Percentiles rank a stretch among this genome's conserved stretches.
phyloP scores from a whole-genome alignment of 1,140 invertebrate genomes.

The Sarcophaga peregrina region DNA sequence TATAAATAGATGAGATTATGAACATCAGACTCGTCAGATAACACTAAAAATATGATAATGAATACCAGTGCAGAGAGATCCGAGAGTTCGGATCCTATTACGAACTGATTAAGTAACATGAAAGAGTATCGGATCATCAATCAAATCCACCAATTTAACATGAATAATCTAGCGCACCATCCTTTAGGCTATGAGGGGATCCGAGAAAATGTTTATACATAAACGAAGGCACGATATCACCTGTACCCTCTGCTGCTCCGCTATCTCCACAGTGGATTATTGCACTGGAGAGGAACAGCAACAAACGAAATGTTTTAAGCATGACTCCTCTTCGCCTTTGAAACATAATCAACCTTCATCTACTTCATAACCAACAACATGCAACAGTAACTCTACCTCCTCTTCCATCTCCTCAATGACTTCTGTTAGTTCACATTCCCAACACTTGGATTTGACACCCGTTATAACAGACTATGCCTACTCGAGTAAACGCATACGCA shows the following conservation, averaged over 20 bases:
- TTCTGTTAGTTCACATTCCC: not conserved
- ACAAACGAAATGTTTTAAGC: slow-evolving; percentile 54
- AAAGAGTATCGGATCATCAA: too few species aligned
- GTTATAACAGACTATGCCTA: slow-evolving; percentile 68
- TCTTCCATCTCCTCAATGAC: not conserved
- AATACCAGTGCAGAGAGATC: too few species aligned
- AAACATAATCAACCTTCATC: slow-evolving; percentile 33
- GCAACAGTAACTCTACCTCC: not conserved
- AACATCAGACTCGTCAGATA: too few species aligned
- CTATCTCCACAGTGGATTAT: slow-evolving; percentile 54
- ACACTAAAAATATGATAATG: too few species aligned
- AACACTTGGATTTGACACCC: slow-evolving; percentile 59
- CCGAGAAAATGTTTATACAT: too few species aligned
- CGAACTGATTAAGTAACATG: too few species aligned
- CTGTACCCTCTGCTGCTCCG: slow-evolving; percentile 59
- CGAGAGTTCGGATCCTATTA: too few species aligned
- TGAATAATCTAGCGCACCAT: too few species aligned
- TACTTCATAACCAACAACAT: not conserved
- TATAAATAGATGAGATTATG: too few species aligned
- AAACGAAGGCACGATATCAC: slow-evolving; percentile 48
- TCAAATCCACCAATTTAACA: too few species aligned
- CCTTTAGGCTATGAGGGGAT: too few species aligned
- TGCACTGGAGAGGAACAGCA: slow-evolving; percentile 52
- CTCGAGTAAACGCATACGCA: slow-evolving; percentile 84
- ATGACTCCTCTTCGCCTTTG: slow-evolving; percentile 56